Evolutionary conservation across 1,140 invertebrate genomes (phyloP).

Genomic region (Metopolophium dirhodum): DNA sequence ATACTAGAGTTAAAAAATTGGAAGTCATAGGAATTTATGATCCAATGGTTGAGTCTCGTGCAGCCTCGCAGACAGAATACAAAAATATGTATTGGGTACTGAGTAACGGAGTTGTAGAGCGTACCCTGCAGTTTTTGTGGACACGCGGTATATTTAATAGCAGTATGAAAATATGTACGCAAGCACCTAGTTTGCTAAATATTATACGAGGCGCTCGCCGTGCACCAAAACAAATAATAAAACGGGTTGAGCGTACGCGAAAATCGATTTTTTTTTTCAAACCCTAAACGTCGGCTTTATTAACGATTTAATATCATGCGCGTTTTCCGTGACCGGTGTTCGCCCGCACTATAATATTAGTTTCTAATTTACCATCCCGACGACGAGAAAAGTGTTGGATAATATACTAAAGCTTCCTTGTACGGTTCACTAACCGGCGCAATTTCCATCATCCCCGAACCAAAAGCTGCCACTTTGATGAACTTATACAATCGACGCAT

Average conservation of each 20-base stretch:
- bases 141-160: background rate
- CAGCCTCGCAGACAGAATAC: no score
- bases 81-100: no score
- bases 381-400: background rate
- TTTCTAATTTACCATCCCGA: background rate
- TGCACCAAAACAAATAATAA: background rate
- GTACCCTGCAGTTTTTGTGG: no score
- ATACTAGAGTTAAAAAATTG: no score
- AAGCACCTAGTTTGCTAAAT: background rate
- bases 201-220: background rate
- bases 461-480: background rate
- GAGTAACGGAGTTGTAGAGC: no score
- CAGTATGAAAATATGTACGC: background rate
- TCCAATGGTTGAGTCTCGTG: no score
- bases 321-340: background rate
- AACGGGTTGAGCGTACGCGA: background rate
- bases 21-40: no score
- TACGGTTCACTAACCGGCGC: background rate
- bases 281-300: background rate
- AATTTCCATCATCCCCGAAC: background rate
- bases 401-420: background rate
- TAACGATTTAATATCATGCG: background rate
- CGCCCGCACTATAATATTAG: background rate
- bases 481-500: no score
- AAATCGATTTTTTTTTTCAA: background rate